Base-by-base conservation (phyloP, 2,888 invertebrate genomes). In the Acanthopleura granulata region DNA sequence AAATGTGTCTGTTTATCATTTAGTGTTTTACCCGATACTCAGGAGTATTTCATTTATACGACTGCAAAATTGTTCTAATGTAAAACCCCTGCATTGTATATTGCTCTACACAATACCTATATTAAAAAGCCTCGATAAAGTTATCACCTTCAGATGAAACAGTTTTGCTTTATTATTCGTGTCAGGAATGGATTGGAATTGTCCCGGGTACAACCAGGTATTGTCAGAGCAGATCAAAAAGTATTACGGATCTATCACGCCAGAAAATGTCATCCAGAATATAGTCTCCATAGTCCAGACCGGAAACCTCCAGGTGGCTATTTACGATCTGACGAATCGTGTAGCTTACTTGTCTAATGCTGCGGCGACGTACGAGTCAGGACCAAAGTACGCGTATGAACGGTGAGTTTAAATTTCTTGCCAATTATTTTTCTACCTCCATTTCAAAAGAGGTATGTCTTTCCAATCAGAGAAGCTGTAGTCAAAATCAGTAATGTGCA, bases 111-210 rank as follows among this genome's bases (percentile, higher is more conserved):
- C n/a, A n/a, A n/a, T n/a, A n/a, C n/a, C n/a, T n/a, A n/a, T n/a
- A n/a, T n/a, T n/a, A n/a, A n/a, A n/a, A n/a, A n/a, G n/a, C n/a
- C n/a, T n/a, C n/a, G n/a, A n/a, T n/a, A n/a, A n/a, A n/a, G n/a
- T n/a, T n/a, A 40, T 40, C 40, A 40, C 3, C 3, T 40, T 9
- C 3, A 40, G 9, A 40, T 40, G 40, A 40, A 9, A 9, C 40
- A 6, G 4, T 40, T 40, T 9, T 9, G 4, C 40, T 40, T 40
- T 40, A 40, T 40, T 40, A 22, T 27, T 25, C 25, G 15, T 66
- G 1, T 18, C 72, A 85, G 85, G 83, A n/a, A 85, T 85, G 85
- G 85, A 85, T 75, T 84, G 85, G 85, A 62, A 81, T 16, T 85
- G 85, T 66, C 85, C 85, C 9, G 77, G 79, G 11, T 85, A 76